Evolutionary conservation across 2,797 vertebrate genomes (phyloP), one percentile per base, ranked within the genome.

Genomic region (Pantherophis alleghaniensis): DNA sequence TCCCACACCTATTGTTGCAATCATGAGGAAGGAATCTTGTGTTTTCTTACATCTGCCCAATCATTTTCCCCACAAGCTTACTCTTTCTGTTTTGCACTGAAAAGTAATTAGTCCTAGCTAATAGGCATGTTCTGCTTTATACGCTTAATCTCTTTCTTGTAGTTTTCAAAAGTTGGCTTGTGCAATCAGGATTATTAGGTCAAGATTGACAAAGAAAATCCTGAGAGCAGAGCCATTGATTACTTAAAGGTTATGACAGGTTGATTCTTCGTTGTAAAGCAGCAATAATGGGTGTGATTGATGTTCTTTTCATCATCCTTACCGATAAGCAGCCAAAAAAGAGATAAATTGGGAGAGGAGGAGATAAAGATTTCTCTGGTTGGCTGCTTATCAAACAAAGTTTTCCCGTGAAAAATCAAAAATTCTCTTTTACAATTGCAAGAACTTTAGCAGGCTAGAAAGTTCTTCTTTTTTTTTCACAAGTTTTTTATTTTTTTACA

Each of bases 201-300:
- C 93, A 94, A 90, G 93, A 96, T 95, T 95, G 94, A 93, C 37
- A 55, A 86, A 83, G 53, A 42, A 7, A 24, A 94, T 95, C 93
- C 93, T 95, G 92, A 95, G 74, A 90, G 90, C 79, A 69, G 3
- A 86, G 90, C 5, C 91, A 96, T 96, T 93, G 97, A 96, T 96
- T 93, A 92, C 87, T 89, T 61, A 88, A 94, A 94, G 88, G 89
- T 94, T 94, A 16, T 79, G 86, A 88, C 47, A 47, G 87, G 60
- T 79, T 16, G 66, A 57, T 87, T 95, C 95, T 57, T 89, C 74
- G 91, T 93, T 0, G 32, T 92, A 96, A 96, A 93, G 92, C 95
- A 95, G 92, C 79, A 47, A 94, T 37, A 89, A 89, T 9, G 91
- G 94, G 92, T 42, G 32, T 55, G 93, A 94, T 95, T 95, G 95